Percentiles rank a stretch among this genome's conserved stretches.
These are phyloP conservation scores for Atherinosoma microstoma DNA, from an alignment of 2,797 vertebrate species.

Conservation along the genomic window DNA sequence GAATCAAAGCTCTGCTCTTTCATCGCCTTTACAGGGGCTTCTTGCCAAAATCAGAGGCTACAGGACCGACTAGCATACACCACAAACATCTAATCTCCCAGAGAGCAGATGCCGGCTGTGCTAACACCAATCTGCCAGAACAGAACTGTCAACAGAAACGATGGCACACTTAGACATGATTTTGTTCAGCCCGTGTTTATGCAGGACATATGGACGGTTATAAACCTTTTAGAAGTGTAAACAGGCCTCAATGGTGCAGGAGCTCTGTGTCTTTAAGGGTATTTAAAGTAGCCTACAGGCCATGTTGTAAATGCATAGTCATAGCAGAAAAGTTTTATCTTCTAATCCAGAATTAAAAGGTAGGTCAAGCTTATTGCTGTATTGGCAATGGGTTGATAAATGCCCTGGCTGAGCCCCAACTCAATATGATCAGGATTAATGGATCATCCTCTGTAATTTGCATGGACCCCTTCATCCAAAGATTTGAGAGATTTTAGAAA, in stretches of 20 bases:
- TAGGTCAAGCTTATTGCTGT: constrained; percentile 42
- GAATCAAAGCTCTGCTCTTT: constrained; percentile 29
- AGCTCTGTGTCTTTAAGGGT: not conserved
- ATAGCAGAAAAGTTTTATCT: not conserved
- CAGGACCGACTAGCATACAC: constrained; percentile 28
- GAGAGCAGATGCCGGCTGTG: constrained; percentile 44
- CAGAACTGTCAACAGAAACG: constrained; percentile 33
- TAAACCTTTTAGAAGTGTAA: constrained; percentile 4
- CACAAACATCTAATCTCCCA: constrained; percentile 60
- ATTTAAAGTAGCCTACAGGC: not conserved
- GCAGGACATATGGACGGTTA: not conserved
- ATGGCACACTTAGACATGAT: constrained; percentile 16
- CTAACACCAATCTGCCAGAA: constrained; percentile 55
- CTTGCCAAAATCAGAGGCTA: constrained; percentile 38
- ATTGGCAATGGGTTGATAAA: constrained; percentile 23
- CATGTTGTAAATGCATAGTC: not conserved
- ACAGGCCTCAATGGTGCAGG: not conserved
- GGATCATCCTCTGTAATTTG: constrained; percentile 58
- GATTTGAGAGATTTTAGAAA: constrained; percentile 18
- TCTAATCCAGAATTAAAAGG: constrained; percentile 53
- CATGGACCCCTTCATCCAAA: constrained; percentile 49
- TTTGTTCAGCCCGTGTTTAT: constrained; percentile 9
- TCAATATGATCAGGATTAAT: constrained; percentile 60
- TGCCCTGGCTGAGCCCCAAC: constrained; percentile 15
- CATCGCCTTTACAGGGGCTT: constrained; percentile 23